Evolutionary conservation across 2,888 invertebrate species (phyloP).

Genomic region (Carabus problematicus): DNA sequence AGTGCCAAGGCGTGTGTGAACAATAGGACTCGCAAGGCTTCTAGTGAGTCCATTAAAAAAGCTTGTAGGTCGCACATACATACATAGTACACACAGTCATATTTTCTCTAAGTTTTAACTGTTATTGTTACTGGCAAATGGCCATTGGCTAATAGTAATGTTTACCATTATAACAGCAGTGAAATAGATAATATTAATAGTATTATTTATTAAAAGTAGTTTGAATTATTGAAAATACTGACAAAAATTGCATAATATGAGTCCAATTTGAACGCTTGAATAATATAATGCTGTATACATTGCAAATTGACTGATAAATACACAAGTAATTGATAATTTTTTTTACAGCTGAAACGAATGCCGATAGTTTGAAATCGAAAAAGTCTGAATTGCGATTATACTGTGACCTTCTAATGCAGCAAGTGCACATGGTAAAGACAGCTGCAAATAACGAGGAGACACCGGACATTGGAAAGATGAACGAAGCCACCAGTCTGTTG

Average conservation of each 20-base stretch:
- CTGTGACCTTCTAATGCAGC: constrained; percentile 85
- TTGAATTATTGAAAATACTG: not conserved
- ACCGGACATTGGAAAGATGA: constrained; percentile 72
- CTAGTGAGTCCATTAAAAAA: constrained; percentile 48
- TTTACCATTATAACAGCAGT: no score
- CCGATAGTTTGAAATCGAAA: constrained; percentile 71
- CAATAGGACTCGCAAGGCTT: constrained; percentile 51
- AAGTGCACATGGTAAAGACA: constrained; percentile 78
- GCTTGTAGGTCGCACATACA: constrained; percentile 31
- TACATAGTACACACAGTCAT: not conserved
- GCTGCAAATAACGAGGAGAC: constrained; percentile 65
- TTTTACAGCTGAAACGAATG: constrained; percentile 62
- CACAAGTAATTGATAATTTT: constrained; percentile 13
- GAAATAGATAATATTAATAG: not conserved
- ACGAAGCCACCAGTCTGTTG: constrained; percentile 75
- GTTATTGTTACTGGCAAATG: no score
- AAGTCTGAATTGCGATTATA: constrained; percentile 80
- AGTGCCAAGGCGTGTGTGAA: constrained; percentile 72
- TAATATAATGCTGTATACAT: no score
- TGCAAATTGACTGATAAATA: not conserved
- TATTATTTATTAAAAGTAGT: constrained; percentile 1
- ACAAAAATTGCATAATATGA: no score
- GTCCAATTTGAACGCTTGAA: no score
- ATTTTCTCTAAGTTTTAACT: no score
- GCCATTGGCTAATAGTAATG: no score